phyloP scores from a whole-genome alignment of 2,113 vertebrate species.

The Nothoprocta pentlandii region DNA sequence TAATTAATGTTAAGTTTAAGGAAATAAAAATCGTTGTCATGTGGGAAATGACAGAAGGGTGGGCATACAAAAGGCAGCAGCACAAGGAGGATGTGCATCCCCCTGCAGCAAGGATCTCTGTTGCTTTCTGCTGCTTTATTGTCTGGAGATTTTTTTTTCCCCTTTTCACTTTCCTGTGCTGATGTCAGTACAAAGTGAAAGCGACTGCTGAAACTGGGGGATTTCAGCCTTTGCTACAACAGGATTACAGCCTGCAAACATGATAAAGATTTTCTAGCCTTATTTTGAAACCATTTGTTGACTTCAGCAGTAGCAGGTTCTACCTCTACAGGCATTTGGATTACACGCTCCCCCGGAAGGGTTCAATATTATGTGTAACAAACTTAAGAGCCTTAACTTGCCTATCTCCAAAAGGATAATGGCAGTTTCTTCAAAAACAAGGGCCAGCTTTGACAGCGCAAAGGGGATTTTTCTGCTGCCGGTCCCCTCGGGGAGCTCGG shows the following conservation, averaged over 20 bases:
- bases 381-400: background rate
- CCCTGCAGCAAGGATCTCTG: background rate
- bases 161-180: slow-evolving; percentile 3
- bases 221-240: background rate
- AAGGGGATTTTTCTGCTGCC: background rate
- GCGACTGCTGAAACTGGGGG: background rate
- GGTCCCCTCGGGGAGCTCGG: background rate
- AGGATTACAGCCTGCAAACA: background rate
- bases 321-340: background rate
- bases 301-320: background rate
- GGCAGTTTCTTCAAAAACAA: background rate
- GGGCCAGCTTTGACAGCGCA: background rate
- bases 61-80: background rate
- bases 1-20: slow-evolving; percentile 20
- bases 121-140: slow-evolving; percentile 1
- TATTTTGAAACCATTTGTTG: background rate
- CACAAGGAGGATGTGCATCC: background rate
- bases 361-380: background rate
- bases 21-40: background rate
- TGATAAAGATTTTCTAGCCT: background rate
- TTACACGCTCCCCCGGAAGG: background rate
- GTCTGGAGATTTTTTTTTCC: background rate
- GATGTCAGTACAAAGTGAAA: background rate
- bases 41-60: background rate
- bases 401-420: background rate